phyloP scores from a whole-genome alignment of 2,888 invertebrate genomes.

The Calameuta filiformis region DNA sequence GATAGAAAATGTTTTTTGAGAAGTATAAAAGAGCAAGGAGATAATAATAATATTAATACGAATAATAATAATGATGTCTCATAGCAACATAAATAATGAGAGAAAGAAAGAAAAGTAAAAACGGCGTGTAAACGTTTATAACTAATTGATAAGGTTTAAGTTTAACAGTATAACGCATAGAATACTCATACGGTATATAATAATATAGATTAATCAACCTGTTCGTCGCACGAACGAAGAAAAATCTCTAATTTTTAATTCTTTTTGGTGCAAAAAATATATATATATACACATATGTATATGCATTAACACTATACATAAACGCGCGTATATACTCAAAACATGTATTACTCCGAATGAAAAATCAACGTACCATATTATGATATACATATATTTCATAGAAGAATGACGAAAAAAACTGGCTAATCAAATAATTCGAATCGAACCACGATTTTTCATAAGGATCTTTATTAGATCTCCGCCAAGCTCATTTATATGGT shows the following conservation, averaged over 20 bases:
- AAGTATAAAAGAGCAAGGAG: not conserved
- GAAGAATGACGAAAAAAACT: not conserved
- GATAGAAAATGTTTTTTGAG: constrained; percentile 49
- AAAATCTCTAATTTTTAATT: constrained; percentile 10
- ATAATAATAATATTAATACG: not conserved
- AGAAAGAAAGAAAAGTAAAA: constrained; percentile 7
- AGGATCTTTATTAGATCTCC: not conserved
- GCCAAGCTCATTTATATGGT: not conserved
- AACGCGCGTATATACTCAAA: not conserved
- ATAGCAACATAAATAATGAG: not conserved
- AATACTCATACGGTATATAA: constrained; percentile 12
- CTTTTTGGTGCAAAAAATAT: not conserved
- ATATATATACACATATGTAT: not conserved
- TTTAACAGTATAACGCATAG: constrained; percentile 16
- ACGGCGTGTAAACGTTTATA: constrained; percentile 28
- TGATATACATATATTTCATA: not conserved
- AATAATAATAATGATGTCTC: not conserved
- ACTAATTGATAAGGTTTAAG: constrained; percentile 32
- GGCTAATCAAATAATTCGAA: not conserved
- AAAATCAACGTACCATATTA: not conserved
- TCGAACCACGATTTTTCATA: not conserved
- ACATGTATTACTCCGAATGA: not conserved
- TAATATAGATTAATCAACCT: not conserved
- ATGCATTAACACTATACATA: not conserved
- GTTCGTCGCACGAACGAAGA: constrained; percentile 4